These are phyloP conservation scores for Chironomus tepperi DNA, from an alignment of 1,140 invertebrate species.

Conservation along the genomic window DNA sequence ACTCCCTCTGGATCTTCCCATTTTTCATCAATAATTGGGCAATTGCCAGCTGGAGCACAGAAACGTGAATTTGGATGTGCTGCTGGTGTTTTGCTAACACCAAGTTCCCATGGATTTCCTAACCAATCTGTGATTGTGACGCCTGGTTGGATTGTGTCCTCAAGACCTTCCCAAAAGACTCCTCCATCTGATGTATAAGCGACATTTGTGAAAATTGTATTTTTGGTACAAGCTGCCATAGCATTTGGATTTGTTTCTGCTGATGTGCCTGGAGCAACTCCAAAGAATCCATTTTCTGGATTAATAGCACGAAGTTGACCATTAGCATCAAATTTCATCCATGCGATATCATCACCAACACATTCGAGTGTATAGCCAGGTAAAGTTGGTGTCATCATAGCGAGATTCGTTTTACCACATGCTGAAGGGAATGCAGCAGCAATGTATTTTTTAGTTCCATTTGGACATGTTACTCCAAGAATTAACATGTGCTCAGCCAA, in stretches of 20 bases:
- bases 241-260: slow-evolving; percentile 85
- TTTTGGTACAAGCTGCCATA: slow-evolving; percentile 77
- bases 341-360: slow-evolving; percentile 80
- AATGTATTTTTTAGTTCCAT: slow-evolving; percentile 76
- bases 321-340: slow-evolving; percentile 87
- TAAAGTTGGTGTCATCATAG: slow-evolving; percentile 83
- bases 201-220: slow-evolving; percentile 92
- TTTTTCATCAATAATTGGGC: slow-evolving; percentile 76
- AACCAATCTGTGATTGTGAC: slow-evolving; percentile 67
- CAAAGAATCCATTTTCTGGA: slow-evolving; percentile 93
- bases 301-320: slow-evolving; percentile 85
- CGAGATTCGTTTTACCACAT: slow-evolving; percentile 93
- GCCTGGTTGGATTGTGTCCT: slow-evolving; percentile 53
- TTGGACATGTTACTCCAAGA: slow-evolving; percentile 74
- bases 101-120: slow-evolving; percentile 56
- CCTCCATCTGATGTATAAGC: slow-evolving; percentile 82
- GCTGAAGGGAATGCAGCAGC: slow-evolving; percentile 93
- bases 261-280: slow-evolving; percentile 88
- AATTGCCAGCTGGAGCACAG: slow-evolving; percentile 77
- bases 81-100: slow-evolving; percentile 52
- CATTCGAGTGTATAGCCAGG: slow-evolving; percentile 83
- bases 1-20: slow-evolving; percentile 74
- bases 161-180: slow-evolving; percentile 88
- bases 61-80: slow-evolving; percentile 87
- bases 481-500: slow-evolving; percentile 96